Base-by-base conservation (phyloP, 2,113 vertebrate species). In the Podarcis muralis region DNA sequence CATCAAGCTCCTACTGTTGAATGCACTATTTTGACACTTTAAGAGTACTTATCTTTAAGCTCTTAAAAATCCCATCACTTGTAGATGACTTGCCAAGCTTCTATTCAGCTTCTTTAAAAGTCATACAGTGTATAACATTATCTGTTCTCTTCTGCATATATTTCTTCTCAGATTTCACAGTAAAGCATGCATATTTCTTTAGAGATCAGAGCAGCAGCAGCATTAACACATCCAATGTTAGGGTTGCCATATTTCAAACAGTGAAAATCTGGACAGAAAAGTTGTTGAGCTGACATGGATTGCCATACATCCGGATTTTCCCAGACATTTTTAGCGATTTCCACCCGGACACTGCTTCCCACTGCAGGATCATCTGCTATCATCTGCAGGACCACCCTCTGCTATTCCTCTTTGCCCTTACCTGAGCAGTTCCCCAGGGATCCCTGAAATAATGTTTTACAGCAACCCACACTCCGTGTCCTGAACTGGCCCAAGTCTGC, bases 1-100 rank as follows among this genome's bases (percentile, higher is more conserved):
- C 83, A 89, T 94, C 90, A 93, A 91, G 27, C 30, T 87, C 92
- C 81, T 48, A 82, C 37, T 95, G 87, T 87, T 93, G 89, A 96
- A 93, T 83, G 91, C 88, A 93, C 90, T 91, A 35, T 94, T 96
- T 90, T 91, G 79, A 48, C 71, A 82, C 65, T 92, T 89, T 87
- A 86, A 81, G 92, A 91, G 85, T 89, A 90, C 81, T 84, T 62
- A 57, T 87, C 81, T 82, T 93, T 94, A 93, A 92, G 59, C 82
- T 78, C 88, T 91, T 84, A 93, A 91, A 53, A 86, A 12, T 93
- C 90, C 88, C 92, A 83, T 82, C 95, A 88, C 81, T 94, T 89
- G 81, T 89, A 84, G 96, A 95, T 92, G 72, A 90, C 62, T 91
- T 87, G 81, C 83, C 62, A 87, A 88, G 89, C 89, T 92, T 92